Base-by-base conservation (phyloP, 2,797 vertebrate species). In the Notolepis coatsorum region DNA sequence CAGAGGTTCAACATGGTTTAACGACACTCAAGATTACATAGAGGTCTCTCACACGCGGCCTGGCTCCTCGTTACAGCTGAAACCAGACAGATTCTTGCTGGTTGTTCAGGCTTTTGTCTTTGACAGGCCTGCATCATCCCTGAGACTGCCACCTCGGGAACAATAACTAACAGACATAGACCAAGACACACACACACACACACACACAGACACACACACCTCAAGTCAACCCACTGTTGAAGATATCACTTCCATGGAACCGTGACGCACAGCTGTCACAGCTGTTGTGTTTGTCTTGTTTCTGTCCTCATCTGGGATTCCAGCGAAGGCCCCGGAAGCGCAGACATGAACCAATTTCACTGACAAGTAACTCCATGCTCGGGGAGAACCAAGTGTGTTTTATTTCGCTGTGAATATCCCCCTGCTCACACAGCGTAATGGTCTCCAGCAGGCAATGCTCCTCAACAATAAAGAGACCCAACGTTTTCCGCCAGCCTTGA, bases 401-500 rank as follows among this genome's bases (percentile, higher is more conserved):
- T n/a, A n/a, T 72, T 77, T 53, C 51, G 23, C 52, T 72, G 56
- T 73, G 48, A 82, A 75, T 74, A 68, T 74, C 69, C 70, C 57
- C 75, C 52, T 1, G 8, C 28, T 68, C 58, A 41, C n/a, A n/a
- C 57, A 53, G 33, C 61, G 33, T 56, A 58, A 55, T 18, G 12
- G 55, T 82, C 81, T 64, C 79, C 24, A 2, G 59, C 61, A n/a
- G 77, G 71, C 47, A 78, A 81, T 73, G 31, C 63, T 60, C 63
- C 47, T 52, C 35, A 60, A 72, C 69, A 70, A 82, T 75, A 84
- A 84, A 88, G n/a, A 43, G 64, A 71, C 48, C 56, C n/a, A n/a
- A n/a, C n/a, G 42, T 80, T 84, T 77, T 60, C 59, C 53, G 39
- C n/a, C n/a, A n/a, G 73, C 51, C 70, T 77, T 86, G 82, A 89